Conservation (phyloP, 2,113 vertebrate genomes). For the Laterallus jamaicensis region DNA sequence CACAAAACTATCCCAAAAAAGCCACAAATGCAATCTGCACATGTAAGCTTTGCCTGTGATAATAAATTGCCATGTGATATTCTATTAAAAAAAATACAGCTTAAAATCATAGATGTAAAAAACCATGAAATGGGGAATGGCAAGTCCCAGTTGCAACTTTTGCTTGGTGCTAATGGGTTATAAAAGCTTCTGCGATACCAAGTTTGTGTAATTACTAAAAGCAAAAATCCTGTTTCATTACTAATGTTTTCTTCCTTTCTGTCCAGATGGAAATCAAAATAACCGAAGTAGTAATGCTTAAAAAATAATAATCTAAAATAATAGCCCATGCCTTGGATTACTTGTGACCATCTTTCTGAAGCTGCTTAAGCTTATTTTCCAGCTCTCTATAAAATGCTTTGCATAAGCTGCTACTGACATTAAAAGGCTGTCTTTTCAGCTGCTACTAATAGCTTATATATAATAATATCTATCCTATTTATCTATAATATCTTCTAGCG, state of each 20-base stretch:
- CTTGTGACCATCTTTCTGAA: background rate
- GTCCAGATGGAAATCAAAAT: background rate
- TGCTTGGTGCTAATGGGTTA: background rate
- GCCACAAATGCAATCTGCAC: background rate
- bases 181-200: background rate
- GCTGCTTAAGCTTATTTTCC: background rate
- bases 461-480: background rate
- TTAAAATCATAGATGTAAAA: background rate
- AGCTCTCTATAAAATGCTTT: background rate
- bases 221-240: background rate
- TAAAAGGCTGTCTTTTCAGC: background rate
- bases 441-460: background rate
- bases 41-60: accelerated
- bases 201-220: accelerated
- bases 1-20: background rate
- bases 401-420: background rate
- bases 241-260: background rate
- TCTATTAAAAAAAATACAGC: background rate
- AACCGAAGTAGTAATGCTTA: background rate
- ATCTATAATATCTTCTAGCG: background rate
- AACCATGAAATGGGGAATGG: background rate
- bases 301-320: background rate
- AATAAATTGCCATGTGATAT: background rate
- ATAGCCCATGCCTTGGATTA: background rate
- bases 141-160: background rate